Evolutionary conservation across 2,797 vertebrate genomes (phyloP), one percentile per base, ranked within the genome.

Genomic region (Cyprinella venusta): DNA sequence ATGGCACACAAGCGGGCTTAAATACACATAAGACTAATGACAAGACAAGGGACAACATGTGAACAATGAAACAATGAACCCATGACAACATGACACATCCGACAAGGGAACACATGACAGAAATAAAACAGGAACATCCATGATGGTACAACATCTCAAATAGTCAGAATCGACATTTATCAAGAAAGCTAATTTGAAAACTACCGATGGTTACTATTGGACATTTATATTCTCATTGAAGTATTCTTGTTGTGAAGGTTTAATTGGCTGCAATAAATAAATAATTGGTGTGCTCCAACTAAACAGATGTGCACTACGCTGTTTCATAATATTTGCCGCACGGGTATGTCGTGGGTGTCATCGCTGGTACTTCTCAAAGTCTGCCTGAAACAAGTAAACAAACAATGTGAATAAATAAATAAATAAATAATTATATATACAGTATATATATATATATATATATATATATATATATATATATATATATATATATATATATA

Each of bases 211-310:
- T 91, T 91, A 89, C 91, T 92, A 93, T 94, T 92, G 93, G 91
- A 93, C 93, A 93, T 94, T 93, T 94, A 93, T 94, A 94, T 95
- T 94, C 93, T 93, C 89, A 94, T 92, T 94, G 91, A 94, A 94
- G 92, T 94, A 88, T 91, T 93, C 92, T 93, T 91, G 91, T 92
- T 92, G 91, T 94, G 91, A 93, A 94, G 92, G 94, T 94, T 94
- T 94, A 94, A 94, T 94, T 95, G 93, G 93, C 89, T 90, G 91
- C 91, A 92, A 94, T 95, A 93, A 94, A 94, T 94, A 93, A 95
- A 94, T 93, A 88, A 93, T 94, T 87, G 79, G 59, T 83, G 86
- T 83, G 86, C 91, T 93, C 93, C 94, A 94, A 92, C 93, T 93
- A 92, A 92, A 90, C 93, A 95, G 94, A 94, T 94, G 94, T 92